phyloP scores from a whole-genome alignment of 2,797 vertebrate genomes.

The Ciconia nigra region DNA sequence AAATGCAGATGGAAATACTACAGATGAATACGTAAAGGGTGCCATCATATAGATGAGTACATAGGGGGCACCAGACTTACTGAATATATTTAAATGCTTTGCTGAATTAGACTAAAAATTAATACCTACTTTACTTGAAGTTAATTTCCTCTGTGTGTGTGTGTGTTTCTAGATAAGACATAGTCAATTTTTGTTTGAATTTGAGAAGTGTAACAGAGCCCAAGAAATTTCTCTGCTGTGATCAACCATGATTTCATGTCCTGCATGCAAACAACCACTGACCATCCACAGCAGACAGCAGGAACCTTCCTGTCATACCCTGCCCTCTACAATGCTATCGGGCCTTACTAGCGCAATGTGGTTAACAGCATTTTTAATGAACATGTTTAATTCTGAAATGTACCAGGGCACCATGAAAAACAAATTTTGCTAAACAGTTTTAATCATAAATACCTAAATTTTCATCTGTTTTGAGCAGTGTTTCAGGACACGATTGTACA shows the following conservation, averaged over 20 bases:
- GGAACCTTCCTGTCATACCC: neutral
- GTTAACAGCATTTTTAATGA: neutral
- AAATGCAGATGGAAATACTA: neutral
- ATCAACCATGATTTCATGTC: neutral
- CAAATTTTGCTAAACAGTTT: neutral
- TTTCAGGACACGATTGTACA: neutral
- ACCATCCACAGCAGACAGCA: neutral
- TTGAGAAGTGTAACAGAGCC: neutral
- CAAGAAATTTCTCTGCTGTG: neutral
- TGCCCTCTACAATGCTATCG: rapidly evolving
- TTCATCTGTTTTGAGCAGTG: neutral
- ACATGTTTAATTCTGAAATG: neutral
- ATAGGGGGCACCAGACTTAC: neutral
- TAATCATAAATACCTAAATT: neutral
- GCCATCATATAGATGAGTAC: neutral
- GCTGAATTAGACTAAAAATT: neutral
- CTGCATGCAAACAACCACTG: neutral
- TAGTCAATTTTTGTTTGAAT: neutral
- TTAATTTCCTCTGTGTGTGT: neutral
- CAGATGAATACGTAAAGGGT: neutral
- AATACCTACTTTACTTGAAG: neutral
- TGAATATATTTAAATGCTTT: neutral
- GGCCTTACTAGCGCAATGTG: neutral
- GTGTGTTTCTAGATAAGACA: neutral
- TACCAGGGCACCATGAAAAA: neutral